phyloP scores from a whole-genome alignment of 2,888 invertebrate species.

The Adelphocoris suturalis region DNA sequence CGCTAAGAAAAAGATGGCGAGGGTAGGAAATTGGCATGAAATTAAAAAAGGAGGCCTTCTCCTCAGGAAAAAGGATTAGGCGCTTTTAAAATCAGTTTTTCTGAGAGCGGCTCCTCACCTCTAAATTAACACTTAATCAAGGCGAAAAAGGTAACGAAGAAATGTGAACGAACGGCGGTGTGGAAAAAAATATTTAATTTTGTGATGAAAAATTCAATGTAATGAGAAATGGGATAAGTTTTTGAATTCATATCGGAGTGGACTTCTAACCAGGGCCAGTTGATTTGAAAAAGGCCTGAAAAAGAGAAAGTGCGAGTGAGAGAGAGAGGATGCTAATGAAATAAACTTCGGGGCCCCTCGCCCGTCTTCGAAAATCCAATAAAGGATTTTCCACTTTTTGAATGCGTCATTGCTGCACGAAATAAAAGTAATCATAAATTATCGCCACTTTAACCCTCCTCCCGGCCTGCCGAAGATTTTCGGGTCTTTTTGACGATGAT shows the following conservation, averaged over 20 bases:
- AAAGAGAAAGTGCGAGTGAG: neutral
- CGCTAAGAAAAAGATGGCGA: slow-evolving; percentile 50
- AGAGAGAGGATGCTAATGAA: slow-evolving; percentile 74
- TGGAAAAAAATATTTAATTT: slow-evolving; percentile 70
- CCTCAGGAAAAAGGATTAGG: slow-evolving; percentile 40
- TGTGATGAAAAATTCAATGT: slow-evolving; percentile 72
- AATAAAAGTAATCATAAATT: slow-evolving; percentile 75
- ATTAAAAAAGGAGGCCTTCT: slow-evolving; percentile 62
- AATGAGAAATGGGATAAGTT: slow-evolving; percentile 74
- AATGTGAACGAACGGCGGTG: slow-evolving; percentile 33
- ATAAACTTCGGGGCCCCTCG: slow-evolving; percentile 71
- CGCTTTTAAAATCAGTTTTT: slow-evolving; percentile 67
- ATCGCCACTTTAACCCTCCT: slow-evolving; percentile 62
- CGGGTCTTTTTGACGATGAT: slow-evolving; percentile 13
- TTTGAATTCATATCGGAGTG: slow-evolving; percentile 72
- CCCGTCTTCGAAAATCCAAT: slow-evolving; percentile 74
- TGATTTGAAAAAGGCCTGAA: neutral
- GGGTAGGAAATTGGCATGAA: slow-evolving; percentile 65
- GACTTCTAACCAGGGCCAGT: slow-evolving; percentile 33
- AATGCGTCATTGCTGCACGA: slow-evolving; percentile 75
- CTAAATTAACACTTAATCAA: slow-evolving; percentile 72
- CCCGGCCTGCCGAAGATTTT: neutral
- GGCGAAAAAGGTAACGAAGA: neutral
- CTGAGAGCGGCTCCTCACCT: neutral
- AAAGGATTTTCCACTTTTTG: slow-evolving; percentile 75